Percentiles rank a stretch among this genome's conserved stretches.
Conservation (phyloP, 2,888 invertebrate species). For the Clitarchus hookeri region DNA sequence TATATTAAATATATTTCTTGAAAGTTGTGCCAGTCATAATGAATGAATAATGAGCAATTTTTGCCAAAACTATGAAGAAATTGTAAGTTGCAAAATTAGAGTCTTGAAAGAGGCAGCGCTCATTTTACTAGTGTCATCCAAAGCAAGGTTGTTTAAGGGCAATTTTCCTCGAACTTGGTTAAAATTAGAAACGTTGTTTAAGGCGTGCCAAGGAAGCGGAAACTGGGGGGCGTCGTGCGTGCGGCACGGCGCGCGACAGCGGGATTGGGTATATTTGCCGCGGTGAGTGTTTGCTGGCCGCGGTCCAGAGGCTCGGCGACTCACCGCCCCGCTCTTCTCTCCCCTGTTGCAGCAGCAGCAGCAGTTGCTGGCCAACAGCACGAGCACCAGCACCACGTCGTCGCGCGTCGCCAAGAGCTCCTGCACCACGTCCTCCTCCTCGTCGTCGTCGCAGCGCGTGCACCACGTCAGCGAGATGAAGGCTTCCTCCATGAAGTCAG, state of each 20-base stretch:
- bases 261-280: constrained; percentile 22
- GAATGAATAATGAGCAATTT: no score
- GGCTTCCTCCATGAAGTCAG: constrained; percentile 80
- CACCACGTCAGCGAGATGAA: constrained; percentile 73
- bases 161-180: no score
- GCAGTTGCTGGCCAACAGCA: constrained; percentile 56
- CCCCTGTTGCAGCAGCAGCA: constrained; percentile 43
- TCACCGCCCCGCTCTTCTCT: not conserved
- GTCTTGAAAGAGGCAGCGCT: no score
- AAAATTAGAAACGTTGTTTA: not conserved
- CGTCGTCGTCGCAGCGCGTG: constrained; percentile 55
- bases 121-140: no score
- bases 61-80: no score
- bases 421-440: constrained; percentile 53
- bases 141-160: no score
- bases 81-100: no score
- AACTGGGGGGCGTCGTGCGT: not conserved
- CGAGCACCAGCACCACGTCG: constrained; percentile 58
- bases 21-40: no score
- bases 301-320: not conserved
- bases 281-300: constrained; percentile 18
- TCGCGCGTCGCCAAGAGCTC: constrained; percentile 57
- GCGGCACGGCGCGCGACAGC: not conserved
- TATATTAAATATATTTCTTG: no score
- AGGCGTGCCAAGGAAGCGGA: not conserved